Conservation (phyloP, 2,113 vertebrate species). For the Mustela nigripes region DNA sequence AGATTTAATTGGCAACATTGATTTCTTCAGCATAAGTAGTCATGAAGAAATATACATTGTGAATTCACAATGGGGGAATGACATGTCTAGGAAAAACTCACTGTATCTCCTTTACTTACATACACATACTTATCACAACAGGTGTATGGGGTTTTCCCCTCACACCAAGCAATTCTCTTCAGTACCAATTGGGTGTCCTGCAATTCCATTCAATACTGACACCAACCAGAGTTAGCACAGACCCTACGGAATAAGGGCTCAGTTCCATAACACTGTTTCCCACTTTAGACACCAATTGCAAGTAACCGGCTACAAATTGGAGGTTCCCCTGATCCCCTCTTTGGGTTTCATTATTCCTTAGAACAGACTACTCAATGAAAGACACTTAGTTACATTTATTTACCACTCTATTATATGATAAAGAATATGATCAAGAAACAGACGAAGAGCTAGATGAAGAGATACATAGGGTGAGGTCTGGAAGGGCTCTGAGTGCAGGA, state of each 20-base stretch:
- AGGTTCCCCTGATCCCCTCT: background rate
- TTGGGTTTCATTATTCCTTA: background rate
- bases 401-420: background rate
- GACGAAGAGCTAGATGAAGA: background rate
- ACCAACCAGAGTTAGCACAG: background rate
- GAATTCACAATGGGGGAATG: background rate
- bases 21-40: background rate
- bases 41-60: background rate
- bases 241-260: background rate
- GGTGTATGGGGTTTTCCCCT: background rate
- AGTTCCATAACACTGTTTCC: background rate
- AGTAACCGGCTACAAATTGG: background rate
- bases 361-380: background rate
- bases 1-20: background rate
- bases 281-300: background rate
- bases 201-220: background rate
- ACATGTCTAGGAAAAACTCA: background rate
- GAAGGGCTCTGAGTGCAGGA: background rate
- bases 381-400: background rate
- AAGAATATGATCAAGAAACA: background rate
- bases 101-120: background rate
- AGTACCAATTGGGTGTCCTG: background rate
- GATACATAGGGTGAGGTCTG: background rate
- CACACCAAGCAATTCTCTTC: background rate
- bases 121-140: background rate